These are phyloP conservation scores for Trachelus stipa DNA, from an alignment of 2,888 invertebrate species.

Conservation along the genomic window DNA sequence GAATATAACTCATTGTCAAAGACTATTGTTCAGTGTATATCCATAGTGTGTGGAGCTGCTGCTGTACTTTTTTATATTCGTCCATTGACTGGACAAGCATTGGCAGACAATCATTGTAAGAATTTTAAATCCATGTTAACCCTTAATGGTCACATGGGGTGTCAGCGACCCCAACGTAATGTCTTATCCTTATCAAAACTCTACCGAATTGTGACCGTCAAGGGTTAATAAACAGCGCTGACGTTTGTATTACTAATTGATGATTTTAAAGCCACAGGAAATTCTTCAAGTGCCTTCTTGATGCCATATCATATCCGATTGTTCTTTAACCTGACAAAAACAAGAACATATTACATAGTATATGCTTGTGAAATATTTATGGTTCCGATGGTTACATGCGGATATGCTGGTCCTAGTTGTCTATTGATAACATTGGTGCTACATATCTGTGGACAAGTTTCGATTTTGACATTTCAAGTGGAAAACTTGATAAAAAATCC, in stretches of 20 bases:
- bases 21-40: not conserved
- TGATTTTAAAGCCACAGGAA: no score
- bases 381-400: slow-evolving; percentile 18
- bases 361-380: slow-evolving; percentile 12
- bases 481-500: not conserved
- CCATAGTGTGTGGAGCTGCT: no score
- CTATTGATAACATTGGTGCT: slow-evolving; percentile 20
- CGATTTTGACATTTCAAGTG: not conserved
- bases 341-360: not conserved
- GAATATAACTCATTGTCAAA: slow-evolving; percentile 1
- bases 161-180: no score
- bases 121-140: no score
- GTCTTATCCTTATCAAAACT: no score
- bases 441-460: slow-evolving; percentile 6
- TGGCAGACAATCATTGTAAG: no score
- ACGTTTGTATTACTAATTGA: no score
- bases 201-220: no score
- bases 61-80: no score
- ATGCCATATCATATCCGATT: slow-evolving; percentile 7
- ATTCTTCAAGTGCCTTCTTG: not conserved
- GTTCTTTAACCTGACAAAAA: not conserved
- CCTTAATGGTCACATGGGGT: no score
- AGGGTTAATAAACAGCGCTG: no score
- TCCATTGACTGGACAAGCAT: no score
- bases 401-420: slow-evolving; percentile 21